These are phyloP conservation scores for Euclidia mi DNA, from an alignment of 2,888 invertebrate genomes.

Conservation along the genomic window DNA sequence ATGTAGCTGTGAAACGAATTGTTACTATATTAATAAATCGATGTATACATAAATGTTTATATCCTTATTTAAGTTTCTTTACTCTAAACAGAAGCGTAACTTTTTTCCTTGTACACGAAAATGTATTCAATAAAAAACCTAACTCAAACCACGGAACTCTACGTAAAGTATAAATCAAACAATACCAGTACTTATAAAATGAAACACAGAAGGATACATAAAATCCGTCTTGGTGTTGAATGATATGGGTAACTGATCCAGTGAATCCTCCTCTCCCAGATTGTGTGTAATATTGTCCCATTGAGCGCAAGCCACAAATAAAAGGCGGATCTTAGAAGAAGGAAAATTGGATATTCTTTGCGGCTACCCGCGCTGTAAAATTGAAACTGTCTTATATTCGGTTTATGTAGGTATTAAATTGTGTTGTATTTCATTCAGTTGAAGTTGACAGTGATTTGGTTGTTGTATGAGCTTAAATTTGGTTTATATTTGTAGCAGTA, in stretches of 20 bases:
- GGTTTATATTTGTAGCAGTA: too few relatives aligned
- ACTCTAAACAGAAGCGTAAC: too few relatives aligned
- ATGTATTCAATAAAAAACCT: too few relatives aligned
- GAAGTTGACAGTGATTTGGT: too few relatives aligned
- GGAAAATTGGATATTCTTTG: conserved; percentile 76
- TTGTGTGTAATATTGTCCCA: conserved; percentile 70
- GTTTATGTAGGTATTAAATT: conserved; percentile 37
- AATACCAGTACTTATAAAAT: background rate
- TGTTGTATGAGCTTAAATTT: too few relatives aligned
- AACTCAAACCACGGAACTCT: too few relatives aligned
- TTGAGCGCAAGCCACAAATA: conserved; percentile 74
- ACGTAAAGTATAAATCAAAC: background rate
- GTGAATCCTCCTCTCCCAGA: conserved; percentile 54
- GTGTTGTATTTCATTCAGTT: too few relatives aligned
- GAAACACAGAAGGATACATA: conserved; percentile 21
- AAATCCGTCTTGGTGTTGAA: conserved; percentile 30
- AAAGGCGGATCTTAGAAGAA: conserved; percentile 60
- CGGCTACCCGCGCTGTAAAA: conserved; percentile 58
- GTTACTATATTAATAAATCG: too few relatives aligned
- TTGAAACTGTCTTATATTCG: conserved; percentile 52
- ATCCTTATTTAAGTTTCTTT: too few relatives aligned
- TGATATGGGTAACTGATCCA: conserved; percentile 50
- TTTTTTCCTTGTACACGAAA: too few relatives aligned
- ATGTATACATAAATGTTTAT: too few relatives aligned
- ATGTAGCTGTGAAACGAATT: too few relatives aligned